These are phyloP conservation scores for Mesorhabditis belari DNA, from an alignment of 2,888 invertebrate genomes.

Conservation along the genomic window DNA sequence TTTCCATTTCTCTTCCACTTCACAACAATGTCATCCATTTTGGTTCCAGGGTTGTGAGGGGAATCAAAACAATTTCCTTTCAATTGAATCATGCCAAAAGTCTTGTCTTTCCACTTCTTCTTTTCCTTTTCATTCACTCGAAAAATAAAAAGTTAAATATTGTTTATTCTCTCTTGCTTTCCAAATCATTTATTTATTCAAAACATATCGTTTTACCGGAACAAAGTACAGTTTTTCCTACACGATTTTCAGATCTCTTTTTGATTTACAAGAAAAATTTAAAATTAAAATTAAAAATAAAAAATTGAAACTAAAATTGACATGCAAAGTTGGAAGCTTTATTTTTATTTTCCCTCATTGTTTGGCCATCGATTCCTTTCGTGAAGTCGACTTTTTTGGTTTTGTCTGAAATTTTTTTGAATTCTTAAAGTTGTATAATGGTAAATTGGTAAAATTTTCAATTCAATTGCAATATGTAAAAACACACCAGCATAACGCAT, in stretches of 20 bases:
- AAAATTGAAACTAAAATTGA: too few species aligned
- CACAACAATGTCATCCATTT: conserved; percentile 44
- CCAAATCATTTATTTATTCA: too few species aligned
- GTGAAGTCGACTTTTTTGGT: conserved; percentile 4
- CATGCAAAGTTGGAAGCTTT: too few species aligned
- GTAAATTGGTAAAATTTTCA: conserved; percentile 14
- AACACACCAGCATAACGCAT: conserved; percentile 7
- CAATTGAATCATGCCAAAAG: neutral
- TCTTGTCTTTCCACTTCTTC: neutral
- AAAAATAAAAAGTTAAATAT: too few species aligned
- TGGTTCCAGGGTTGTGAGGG: conserved; percentile 45
- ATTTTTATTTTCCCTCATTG: conserved; percentile 9
- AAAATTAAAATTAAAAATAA: too few species aligned
- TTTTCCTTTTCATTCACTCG: neutral
- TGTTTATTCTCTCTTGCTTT: too few species aligned
- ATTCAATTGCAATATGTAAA: conserved; percentile 7
- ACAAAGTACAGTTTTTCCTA: too few species aligned
- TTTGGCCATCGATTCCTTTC: neutral
- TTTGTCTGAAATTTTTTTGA: conserved; percentile 11
- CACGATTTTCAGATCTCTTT: too few species aligned
- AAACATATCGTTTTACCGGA: too few species aligned
- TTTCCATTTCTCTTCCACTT: conserved; percentile 10
- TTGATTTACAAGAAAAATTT: too few species aligned
- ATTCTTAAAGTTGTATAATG: neutral
- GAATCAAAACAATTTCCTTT: conserved; percentile 32